Percentiles rank a stretch among this genome's conserved stretches.
phyloP scores from a whole-genome alignment of 2,113 vertebrate species.

The Vidua chalybeata region DNA sequence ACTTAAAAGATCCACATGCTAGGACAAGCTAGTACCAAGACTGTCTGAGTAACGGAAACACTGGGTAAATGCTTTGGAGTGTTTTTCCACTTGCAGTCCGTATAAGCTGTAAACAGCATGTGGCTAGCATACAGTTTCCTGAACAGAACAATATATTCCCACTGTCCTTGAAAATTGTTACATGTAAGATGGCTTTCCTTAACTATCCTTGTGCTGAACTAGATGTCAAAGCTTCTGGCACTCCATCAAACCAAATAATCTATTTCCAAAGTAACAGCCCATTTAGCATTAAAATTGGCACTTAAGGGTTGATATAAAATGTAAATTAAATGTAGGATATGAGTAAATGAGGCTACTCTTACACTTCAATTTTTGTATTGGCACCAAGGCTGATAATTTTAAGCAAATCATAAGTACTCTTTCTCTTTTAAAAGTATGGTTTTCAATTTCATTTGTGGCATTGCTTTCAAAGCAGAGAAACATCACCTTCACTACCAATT shows the following conservation, averaged over 20 bases:
- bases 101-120: neutral
- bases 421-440: neutral
- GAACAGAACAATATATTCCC: neutral
- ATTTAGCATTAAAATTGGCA: conserved; percentile 62
- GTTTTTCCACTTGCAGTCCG: neutral
- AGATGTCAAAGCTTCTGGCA: conserved; percentile 16
- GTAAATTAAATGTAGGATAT: conserved; percentile 51
- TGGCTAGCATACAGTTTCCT: neutral
- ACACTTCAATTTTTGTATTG: neutral
- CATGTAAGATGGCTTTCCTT: neutral
- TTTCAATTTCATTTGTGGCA: conserved; percentile 57
- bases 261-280: conserved; percentile 54
- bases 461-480: conserved; percentile 65
- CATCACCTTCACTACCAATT: conserved; percentile 56
- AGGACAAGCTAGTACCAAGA: neutral
- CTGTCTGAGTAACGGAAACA: neutral
- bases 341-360: conserved; percentile 16
- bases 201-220: neutral
- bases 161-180: conserved; percentile 14
- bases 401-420: conserved; percentile 12
- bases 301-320: conserved; percentile 59
- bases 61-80: neutral
- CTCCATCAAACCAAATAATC: conserved; percentile 42
- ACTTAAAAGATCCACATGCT: neutral
- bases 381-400: conserved; percentile 35